Evolutionary conservation across 2,797 vertebrate species (phyloP), one percentile per base, ranked within the genome.

Genomic region (Falco columbarius): DNA sequence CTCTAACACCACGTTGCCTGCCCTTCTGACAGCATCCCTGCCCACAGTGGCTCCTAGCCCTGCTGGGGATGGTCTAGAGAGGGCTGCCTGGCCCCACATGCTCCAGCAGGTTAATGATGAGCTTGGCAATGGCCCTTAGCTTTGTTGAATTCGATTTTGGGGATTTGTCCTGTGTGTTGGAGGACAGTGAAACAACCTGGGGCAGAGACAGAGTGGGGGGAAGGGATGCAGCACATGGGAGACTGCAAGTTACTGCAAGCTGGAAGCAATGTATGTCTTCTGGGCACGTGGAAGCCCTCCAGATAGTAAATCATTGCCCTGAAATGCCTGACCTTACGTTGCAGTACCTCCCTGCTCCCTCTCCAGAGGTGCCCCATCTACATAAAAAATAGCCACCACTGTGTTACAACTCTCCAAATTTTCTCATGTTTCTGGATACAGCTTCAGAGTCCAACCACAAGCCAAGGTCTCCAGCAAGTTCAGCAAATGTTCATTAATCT

Each of bases 301-400:
- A 63, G 56, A 52, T 1, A 44, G 42, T 47, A 92, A 92, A 84
- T 81, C 62, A 40, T 36, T 52, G 42, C 80, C 73, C 47, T 46
- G 65, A 81, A 89, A 30, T 34, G 38, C 32, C 76, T 86, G 91
- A 86, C 81, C 70, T 90, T 77, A 38, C 56, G 38, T 59, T 68
- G 72, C 88, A 70, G 67, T 61, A 46, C 29, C 46, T 85, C 42
- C 54, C 77, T 61, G 32, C 38, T 85, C 59, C 81, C 32, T 36
- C 4, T 13, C 63, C 12, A 7, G 54, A 38, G 58, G 42, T 46
- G 93, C 20, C 30, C 51, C 76, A 47, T 70, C 44, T 55, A 1
- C 70, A 38, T 56, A 36, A 93, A 86, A 83, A 59, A 70, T 10
- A 92, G 52, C 38, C 47, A 22, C 82, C 0, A 4, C 68, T 73